Evolutionary conservation across 2,113 vertebrate species (phyloP).

Genomic region (Alethe diademata): DNA sequence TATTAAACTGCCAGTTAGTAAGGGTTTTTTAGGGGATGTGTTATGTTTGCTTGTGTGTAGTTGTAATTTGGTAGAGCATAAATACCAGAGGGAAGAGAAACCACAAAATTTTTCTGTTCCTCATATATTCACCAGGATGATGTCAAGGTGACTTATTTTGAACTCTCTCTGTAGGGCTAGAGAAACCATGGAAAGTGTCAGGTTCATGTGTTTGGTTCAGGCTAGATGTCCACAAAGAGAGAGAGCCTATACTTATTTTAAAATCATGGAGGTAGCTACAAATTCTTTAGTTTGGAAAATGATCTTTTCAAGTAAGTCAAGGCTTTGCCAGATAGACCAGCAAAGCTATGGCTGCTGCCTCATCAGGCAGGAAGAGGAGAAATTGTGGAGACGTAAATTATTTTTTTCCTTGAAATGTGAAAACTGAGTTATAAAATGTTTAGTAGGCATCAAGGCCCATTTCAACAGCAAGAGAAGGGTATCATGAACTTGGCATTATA

Average conservation of each 20-base stretch:
- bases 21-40: neutral
- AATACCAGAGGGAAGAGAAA: neutral
- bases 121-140: neutral
- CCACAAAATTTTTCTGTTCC: neutral
- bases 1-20: neutral
- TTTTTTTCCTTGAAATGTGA: neutral
- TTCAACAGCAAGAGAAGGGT: neutral
- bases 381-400: neutral
- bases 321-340: neutral
- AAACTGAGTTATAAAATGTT: neutral
- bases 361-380: neutral
- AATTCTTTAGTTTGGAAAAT: neutral
- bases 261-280: neutral
- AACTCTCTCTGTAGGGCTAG: neutral
- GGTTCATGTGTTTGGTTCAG: neutral
- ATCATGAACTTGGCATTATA: accelerated
- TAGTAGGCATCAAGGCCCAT: neutral
- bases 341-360: neutral
- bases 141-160: neutral
- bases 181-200: neutral
- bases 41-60: neutral
- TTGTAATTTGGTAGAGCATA: neutral
- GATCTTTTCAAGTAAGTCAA: neutral
- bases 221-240: neutral
- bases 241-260: neutral